A percentile compares a stretch with the other conserved stretches of the same genome.
Conservation (phyloP, 2,888 invertebrate genomes). For the Gastracanthus pulcherrimus region DNA sequence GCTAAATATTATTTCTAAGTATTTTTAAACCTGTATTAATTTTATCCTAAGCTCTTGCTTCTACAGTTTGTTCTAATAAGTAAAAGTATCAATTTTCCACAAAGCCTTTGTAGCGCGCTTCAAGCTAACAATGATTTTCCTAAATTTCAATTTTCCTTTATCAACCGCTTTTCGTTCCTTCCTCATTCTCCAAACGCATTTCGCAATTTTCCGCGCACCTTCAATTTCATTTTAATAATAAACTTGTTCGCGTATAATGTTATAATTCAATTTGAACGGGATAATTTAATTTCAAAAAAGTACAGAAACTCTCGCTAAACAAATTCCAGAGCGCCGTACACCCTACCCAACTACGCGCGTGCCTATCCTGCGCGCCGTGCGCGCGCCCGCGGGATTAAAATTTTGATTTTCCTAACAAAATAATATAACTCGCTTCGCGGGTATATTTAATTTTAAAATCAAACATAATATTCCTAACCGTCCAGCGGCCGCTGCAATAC, state of each 20-base stretch:
- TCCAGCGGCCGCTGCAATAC: neutral
- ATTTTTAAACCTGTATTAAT: too few relatives aligned
- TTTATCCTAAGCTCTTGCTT: too few relatives aligned
- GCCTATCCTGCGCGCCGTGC: neutral
- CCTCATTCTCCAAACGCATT: neutral
- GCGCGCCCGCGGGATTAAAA: constrained; percentile 8
- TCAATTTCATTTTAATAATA: neutral
- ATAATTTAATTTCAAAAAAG: neutral
- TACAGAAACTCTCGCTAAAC: neutral
- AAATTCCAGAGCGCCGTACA: neutral
- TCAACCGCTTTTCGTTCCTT: neutral
- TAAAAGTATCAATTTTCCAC: too few relatives aligned
- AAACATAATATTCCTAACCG: constrained; percentile 35
- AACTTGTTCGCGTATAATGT: neutral
- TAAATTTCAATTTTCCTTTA: neutral
- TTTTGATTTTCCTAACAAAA: constrained; percentile 22
- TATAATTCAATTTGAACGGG: neutral
- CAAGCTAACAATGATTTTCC: too few relatives aligned
- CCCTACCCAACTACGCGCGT: neutral
- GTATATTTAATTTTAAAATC: constrained; percentile 45
- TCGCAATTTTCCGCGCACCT: neutral
- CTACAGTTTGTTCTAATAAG: too few relatives aligned
- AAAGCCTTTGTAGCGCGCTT: too few relatives aligned
- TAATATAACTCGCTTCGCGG: neutral
- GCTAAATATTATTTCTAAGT: too few relatives aligned